Evolutionary conservation across 2,797 vertebrate genomes (phyloP).

Genomic region (Macrochelys suwanniensis): DNA sequence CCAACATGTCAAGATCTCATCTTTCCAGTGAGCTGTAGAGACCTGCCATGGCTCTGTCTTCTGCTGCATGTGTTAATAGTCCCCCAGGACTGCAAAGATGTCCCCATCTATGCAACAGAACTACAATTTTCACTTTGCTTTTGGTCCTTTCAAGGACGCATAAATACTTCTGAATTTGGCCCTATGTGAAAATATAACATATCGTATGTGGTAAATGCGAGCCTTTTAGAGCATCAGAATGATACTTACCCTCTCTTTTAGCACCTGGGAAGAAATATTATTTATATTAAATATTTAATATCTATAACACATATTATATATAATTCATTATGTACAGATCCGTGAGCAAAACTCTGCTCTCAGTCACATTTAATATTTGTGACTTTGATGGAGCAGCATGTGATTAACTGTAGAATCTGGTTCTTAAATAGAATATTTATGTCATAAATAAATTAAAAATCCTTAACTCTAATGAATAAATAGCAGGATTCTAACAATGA

Average conservation of each 20-base stretch:
- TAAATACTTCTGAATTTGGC: not conserved
- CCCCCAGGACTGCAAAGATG: not conserved
- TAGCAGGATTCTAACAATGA: not conserved
- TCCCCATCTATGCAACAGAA: not conserved
- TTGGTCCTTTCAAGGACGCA: not conserved
- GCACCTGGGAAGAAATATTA: not conserved
- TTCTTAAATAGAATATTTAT: constrained; percentile 11
- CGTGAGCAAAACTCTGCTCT: not conserved
- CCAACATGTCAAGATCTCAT: not conserved
- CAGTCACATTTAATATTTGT: not conserved
- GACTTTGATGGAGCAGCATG: constrained; percentile 10
- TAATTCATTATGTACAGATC: not conserved
- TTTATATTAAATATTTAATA: not conserved
- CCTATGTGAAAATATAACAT: not conserved
- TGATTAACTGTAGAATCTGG: not conserved
- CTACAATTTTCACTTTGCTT: not conserved
- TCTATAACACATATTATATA: not conserved
- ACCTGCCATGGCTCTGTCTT: not conserved
- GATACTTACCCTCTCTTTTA: not conserved
- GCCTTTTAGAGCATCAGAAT: not conserved
- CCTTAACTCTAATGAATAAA: not conserved
- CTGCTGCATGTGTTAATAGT: not conserved
- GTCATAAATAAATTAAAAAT: constrained; percentile 29
- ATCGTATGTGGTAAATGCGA: not conserved
- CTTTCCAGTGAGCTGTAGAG: not conserved